Evolutionary conservation across 2,888 invertebrate genomes (phyloP), one percentile per base, ranked within the genome.

Genomic region (Nomada fucata): DNA sequence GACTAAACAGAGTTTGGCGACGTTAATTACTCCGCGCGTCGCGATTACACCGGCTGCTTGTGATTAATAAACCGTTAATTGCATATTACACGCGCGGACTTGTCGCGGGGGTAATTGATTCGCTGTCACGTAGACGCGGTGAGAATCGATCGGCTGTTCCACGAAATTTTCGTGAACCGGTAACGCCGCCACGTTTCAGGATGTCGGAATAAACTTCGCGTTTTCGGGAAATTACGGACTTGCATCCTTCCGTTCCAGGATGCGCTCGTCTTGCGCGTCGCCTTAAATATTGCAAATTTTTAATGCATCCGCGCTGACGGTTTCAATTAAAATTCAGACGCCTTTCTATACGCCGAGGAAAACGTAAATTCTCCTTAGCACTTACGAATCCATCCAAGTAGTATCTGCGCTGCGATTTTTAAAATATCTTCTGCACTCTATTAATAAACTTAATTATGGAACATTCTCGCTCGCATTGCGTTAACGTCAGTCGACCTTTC

Each of bases 51-150:
- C 63, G 71, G 52, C 76, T 55, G 78, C 47, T 76, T 69, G 26
- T 73, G 82, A 82, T 83, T 82, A 76, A 82, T 82, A 83, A 82
- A 81, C 82, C 82, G 67, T 83, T 77, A 71, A 78, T 74, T 77
- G 83, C 67, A 63, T 65, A 69, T 78, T 71, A 75, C 73, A 72
- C 74, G 69, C 50, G 57, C 57, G 61, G 73, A 63, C 63, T 75
- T 65, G 74, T 55, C 78, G 73, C 60, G 47, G 55, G 36, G 71
- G 69, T 83, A 83, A 83, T 83, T 75, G 82, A 83, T 82, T 74
- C 82, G 68, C 20, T 70, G 67, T 53, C 26, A 23, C 57, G 52
- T 23, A 29, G 36, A 61, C 44, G 65, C 15, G 50, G n/a, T 9
- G 47, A 29, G 36, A 73, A 68, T 64, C 70, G 76, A 73, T 68